A percentile compares a stretch with the other conserved stretches of the same genome.
These are phyloP conservation scores for Lacerta agilis DNA, from an alignment of 2,797 vertebrate genomes.

Conservation along the genomic window DNA sequence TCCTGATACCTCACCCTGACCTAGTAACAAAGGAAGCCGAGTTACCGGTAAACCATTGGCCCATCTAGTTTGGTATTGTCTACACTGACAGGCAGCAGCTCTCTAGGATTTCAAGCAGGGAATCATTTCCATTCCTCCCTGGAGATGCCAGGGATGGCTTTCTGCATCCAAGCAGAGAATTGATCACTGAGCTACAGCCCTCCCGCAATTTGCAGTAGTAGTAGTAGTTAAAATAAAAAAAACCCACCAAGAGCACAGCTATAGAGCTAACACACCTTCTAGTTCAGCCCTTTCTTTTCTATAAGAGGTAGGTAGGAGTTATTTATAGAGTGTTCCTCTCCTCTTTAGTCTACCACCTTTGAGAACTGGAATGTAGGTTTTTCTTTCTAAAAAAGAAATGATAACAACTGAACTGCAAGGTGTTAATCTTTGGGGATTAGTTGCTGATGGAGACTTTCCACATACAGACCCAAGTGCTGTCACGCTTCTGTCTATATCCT, in stretches of 20 bases:
- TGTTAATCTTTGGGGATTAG: slow-evolving; percentile 32
- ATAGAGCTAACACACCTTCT: not conserved
- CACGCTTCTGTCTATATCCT: not conserved
- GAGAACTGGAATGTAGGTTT: slow-evolving; percentile 10
- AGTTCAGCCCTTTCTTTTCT: not conserved
- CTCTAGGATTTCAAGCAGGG: too few species aligned
- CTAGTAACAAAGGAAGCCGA: too few species aligned
- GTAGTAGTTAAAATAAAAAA: not conserved
- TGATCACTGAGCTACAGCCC: too few species aligned
- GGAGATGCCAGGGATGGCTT: too few species aligned
- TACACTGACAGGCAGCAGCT: too few species aligned
- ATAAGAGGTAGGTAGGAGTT: not conserved
- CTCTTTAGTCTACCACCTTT: slow-evolving; percentile 9
- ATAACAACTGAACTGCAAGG: slow-evolving; percentile 16
- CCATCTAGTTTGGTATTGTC: too few species aligned
- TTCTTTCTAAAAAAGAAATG: not conserved
- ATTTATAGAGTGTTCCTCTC: not conserved
- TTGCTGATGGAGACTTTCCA: slow-evolving; percentile 23
- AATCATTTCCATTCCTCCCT: too few species aligned
- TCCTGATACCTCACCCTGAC: too few species aligned
- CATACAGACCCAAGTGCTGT: not conserved
- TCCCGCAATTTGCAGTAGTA: too few species aligned
- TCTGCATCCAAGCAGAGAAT: too few species aligned
- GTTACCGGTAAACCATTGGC: too few species aligned
- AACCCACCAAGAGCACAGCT: not conserved